Conservation (phyloP, 2,888 invertebrate genomes). For the Heliconius aoede region DNA sequence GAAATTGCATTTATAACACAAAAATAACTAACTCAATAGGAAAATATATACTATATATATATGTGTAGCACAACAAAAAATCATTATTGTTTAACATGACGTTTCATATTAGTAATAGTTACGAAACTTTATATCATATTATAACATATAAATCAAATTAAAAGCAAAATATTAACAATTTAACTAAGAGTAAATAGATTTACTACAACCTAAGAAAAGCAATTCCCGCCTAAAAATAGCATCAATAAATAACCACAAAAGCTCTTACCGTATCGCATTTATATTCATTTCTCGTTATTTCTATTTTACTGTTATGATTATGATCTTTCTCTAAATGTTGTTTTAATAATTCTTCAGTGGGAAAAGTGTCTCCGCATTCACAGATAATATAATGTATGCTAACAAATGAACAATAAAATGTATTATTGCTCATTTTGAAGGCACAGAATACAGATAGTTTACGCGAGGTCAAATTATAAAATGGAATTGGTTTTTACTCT, state of each 20-base stretch:
- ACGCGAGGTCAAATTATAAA: background rate
- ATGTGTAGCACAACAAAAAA: background rate
- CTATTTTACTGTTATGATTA: conserved; percentile 56
- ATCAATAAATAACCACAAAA: background rate
- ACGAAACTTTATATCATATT: background rate
- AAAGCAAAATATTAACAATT: background rate
- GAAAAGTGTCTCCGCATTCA: conserved; percentile 71
- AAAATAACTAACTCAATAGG: background rate
- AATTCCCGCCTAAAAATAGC: conserved; percentile 24
- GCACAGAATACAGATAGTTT: conserved; percentile 57
- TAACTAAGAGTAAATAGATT: background rate
- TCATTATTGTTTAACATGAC: background rate
- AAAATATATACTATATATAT: background rate
- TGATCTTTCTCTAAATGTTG: conserved; percentile 64
- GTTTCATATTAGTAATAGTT: background rate
- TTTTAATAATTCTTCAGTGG: conserved; percentile 62
- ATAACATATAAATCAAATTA: background rate
- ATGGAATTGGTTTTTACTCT: conserved; percentile 46
- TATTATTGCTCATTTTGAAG: conserved; percentile 53
- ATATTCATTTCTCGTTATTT: conserved; percentile 55
- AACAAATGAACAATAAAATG: conserved; percentile 68
- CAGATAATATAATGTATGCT: conserved; percentile 74
- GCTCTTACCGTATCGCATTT: conserved; percentile 52
- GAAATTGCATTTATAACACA: background rate
- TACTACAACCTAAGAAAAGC: background rate